Base-by-base conservation (phyloP, 1,140 invertebrate genomes). In the Temnothorax longispinosus region DNA sequence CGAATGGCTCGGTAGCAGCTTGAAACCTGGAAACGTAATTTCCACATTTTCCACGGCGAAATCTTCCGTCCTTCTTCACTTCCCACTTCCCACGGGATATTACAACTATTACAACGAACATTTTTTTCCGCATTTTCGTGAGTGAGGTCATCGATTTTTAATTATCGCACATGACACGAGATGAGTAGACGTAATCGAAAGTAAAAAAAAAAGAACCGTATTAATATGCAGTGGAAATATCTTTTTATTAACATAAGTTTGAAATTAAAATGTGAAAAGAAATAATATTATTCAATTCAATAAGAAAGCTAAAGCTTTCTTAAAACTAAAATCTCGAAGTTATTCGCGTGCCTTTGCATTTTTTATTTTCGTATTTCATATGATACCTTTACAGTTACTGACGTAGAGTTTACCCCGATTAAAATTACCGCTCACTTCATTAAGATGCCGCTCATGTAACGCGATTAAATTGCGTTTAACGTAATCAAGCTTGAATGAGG, bases 11-110 rank as follows among this genome's bases (percentile, higher is more conserved):
- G 69, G 32, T 84, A 38, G 80, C 54, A 84, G 69, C 54, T 84
- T 62, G 69, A 75, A 75, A 62, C 35, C 18, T 32, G 41, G 44
- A 60, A 74, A 84, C 32, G 67, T 84, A 84, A 84, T 84, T 82
- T 84, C 41, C 69, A 84, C 80, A 38, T 74, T 75, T 84, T 54
- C 32, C 67, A 13, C 38, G 8, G 54, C 10, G 3, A 50, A 10
- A 6, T 60, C 67, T 81, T 56, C 41, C 62, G 38, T 77, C 44
- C 56, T 74, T 27, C 41, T 32, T 44, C 52, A 32, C 7, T 35
- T 62, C 69, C 18, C 52, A 32, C 7, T 35, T 62, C 54, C 18
- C 54, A 32, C 18, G 69, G 44, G 54, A 84, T 84, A 50, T 84
- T 62, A 74, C 27, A 21, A 47, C 11, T 47, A 69, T 47, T 69